Conservation (phyloP, 2,797 vertebrate genomes). For the Sphenodon punctatus region DNA sequence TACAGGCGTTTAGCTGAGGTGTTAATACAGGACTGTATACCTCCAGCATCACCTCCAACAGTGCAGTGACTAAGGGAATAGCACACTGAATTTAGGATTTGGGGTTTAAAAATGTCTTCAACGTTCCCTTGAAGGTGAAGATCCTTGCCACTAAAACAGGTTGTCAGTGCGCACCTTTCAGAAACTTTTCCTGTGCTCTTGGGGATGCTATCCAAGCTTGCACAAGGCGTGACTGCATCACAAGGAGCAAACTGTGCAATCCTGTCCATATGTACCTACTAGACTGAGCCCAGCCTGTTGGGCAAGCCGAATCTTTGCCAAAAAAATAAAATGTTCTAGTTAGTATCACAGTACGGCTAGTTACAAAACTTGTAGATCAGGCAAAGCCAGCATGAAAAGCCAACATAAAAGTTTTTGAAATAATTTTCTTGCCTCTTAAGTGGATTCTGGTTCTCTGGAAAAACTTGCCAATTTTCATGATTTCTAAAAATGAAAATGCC, state of each 20-base stretch:
- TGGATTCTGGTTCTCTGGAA: not conserved
- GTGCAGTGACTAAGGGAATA: not conserved
- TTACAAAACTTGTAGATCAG: not conserved
- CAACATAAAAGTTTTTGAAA: rapidly evolving
- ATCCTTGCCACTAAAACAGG: not conserved
- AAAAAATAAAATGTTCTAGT: not conserved
- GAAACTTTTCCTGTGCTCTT: not conserved
- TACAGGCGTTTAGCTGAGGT: not conserved
- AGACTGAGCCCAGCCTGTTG: not conserved
- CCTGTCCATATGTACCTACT: not conserved
- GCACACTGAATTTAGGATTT: not conserved
- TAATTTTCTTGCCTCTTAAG: not conserved
- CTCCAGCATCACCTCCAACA: not conserved
- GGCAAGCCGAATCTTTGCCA: not conserved
- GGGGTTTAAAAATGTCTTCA: too few species aligned
- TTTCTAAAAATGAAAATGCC: not conserved
- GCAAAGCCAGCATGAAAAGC: not conserved
- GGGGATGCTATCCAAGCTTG: not conserved
- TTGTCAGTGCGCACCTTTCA: not conserved
- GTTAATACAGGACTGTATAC: not conserved
- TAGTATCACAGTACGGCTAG: not conserved
- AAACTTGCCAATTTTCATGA: not conserved
- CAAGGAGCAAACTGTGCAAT: not conserved
- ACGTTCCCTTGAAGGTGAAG: not conserved
- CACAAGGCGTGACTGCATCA: not conserved